Evolutionary conservation across 2,113 vertebrate genomes (phyloP).

Genomic region (Brachionichthys hirsutus): DNA sequence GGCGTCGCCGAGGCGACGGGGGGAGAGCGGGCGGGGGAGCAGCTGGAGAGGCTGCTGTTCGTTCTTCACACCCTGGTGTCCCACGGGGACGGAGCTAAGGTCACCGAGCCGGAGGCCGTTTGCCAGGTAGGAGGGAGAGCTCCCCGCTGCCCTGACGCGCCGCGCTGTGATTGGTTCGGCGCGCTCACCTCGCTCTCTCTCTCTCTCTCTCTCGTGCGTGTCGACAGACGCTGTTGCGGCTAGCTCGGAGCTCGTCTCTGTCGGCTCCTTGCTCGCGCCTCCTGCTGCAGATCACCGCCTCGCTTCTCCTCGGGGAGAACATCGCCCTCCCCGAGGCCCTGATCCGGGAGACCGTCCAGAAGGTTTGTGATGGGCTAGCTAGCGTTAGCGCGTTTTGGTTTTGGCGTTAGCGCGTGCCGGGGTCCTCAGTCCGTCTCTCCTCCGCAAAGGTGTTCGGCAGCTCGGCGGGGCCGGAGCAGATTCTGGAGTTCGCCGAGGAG

Average conservation of each 20-base stretch:
- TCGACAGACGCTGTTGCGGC: slow-evolving; percentile 78
- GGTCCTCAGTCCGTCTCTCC: not conserved
- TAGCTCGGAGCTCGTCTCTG: slow-evolving; percentile 73
- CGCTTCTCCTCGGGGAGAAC: slow-evolving; percentile 85
- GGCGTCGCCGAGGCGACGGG: slow-evolving; percentile 34
- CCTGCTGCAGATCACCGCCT: slow-evolving; percentile 83
- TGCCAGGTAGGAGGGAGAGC: slow-evolving; percentile 78
- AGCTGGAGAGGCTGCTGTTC: slow-evolving; percentile 86
- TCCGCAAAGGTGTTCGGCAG: slow-evolving; percentile 83
- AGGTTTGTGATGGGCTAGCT: slow-evolving; percentile 65
- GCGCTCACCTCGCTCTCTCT: not conserved
- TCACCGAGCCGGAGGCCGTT: slow-evolving; percentile 81
- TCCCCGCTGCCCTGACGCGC: not conserved
- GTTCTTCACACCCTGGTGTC: slow-evolving; percentile 82
- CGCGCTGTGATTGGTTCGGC: not conserved
- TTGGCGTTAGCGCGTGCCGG: not conserved
- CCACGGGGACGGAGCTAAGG: slow-evolving; percentile 83
- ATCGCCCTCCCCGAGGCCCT: slow-evolving; percentile 77
- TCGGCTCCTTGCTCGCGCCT: slow-evolving; percentile 78
- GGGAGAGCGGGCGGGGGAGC: slow-evolving; percentile 74
- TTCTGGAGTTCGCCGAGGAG: slow-evolving; percentile 86
- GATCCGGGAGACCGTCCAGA: slow-evolving; percentile 79
- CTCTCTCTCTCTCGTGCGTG: no score
- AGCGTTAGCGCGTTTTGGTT: not conserved
- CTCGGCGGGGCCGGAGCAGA: slow-evolving; percentile 74